Evolutionary conservation across 2,797 vertebrate genomes (phyloP).

Genomic region (Limnodromus scolopaceus): DNA sequence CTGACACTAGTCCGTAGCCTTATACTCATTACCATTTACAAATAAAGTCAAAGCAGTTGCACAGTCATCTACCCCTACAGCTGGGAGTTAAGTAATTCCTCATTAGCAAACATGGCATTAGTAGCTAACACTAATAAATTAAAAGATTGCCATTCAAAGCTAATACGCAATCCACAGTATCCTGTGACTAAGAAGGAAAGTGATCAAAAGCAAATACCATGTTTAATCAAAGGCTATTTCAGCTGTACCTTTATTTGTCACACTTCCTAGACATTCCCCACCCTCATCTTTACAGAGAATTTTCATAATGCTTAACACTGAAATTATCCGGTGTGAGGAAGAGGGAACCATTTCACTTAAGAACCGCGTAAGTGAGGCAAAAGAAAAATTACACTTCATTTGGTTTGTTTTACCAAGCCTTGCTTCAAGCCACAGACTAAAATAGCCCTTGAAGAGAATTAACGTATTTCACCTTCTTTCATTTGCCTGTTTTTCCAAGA

Average conservation of each 20-base stretch:
- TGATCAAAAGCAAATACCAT: slow-evolving; percentile 16
- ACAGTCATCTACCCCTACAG: background rate
- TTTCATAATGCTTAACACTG: background rate
- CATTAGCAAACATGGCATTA: background rate
- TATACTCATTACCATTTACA: background rate
- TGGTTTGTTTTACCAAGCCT: background rate
- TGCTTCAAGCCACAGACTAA: background rate
- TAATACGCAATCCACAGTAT: background rate
- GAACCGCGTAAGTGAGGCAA: background rate
- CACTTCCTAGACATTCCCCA: background rate
- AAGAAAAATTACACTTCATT: background rate
- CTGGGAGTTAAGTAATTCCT: background rate
- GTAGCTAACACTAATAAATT: background rate
- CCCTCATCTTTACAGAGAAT: background rate
- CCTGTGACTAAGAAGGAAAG: slow-evolving; percentile 9
- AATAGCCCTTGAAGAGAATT: background rate
- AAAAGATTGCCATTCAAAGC: background rate
- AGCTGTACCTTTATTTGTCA: background rate
- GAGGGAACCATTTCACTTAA: background rate
- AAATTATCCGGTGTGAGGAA: background rate
- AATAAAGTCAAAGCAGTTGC: background rate
- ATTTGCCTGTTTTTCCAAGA: background rate
- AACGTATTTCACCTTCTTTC: background rate
- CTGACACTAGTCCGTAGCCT: background rate
- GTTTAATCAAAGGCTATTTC: background rate